These are phyloP conservation scores for Coturnix japonica DNA, from an alignment of 2,113 vertebrate species.

Conservation along the genomic window DNA sequence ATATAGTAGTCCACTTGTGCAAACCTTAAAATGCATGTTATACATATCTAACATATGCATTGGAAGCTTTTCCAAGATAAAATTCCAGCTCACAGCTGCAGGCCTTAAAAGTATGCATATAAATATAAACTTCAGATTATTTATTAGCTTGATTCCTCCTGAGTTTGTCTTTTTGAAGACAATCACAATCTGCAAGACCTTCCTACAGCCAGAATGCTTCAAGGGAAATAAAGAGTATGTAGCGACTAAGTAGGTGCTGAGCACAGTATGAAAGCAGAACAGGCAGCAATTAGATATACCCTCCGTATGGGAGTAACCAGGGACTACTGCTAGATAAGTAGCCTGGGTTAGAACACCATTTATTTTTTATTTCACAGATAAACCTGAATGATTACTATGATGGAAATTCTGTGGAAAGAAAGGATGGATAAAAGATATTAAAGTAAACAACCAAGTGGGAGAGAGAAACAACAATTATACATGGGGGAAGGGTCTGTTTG, in stretches of 20 bases:
- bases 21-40: background rate
- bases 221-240: background rate
- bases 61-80: background rate
- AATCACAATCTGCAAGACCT: background rate
- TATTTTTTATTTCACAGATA: background rate
- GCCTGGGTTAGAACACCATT: rapidly evolving
- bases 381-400: background rate
- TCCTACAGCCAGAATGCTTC: background rate
- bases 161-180: background rate
- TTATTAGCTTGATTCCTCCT: background rate
- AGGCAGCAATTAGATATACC: background rate
- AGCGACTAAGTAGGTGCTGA: background rate
- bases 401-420: background rate
- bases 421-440: background rate
- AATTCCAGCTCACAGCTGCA: background rate
- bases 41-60: background rate
- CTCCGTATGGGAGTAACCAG: background rate
- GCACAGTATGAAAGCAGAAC: background rate
- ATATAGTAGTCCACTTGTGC: background rate
- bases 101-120: background rate
- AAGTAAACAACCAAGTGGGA: background rate
- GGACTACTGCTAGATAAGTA: background rate
- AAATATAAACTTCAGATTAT: background rate
- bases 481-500: background rate
- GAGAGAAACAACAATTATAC: background rate